Percentiles rank a stretch among this genome's conserved stretches.
Evolutionary conservation across 1,140 invertebrate species (phyloP).

Genomic region (Drosophila navojoa): DNA sequence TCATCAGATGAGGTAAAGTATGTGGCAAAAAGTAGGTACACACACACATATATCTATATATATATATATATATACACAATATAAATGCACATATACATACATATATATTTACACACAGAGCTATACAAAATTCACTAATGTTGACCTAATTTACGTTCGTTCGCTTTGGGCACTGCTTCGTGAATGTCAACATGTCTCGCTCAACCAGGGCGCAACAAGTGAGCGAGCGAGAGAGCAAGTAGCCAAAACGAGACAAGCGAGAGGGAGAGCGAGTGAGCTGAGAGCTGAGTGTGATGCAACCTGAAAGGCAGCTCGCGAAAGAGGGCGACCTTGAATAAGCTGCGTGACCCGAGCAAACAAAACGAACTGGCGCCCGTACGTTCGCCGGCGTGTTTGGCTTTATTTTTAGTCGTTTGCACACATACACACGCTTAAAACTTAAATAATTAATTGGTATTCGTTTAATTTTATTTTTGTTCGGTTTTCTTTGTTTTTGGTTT

Average conservation of each 20-base stretch:
- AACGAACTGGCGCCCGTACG: constrained; percentile 25
- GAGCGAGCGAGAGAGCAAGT: constrained; percentile 6
- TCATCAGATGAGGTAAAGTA: constrained; percentile 59
- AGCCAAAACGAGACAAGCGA: neutral
- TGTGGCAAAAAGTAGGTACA: constrained; percentile 56
- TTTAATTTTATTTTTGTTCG: constrained; percentile 12
- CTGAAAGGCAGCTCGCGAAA: constrained; percentile 52
- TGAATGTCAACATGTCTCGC: constrained; percentile 73
- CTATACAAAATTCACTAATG: constrained; percentile 64
- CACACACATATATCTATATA: constrained; percentile 30
- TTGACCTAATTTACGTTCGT: constrained; percentile 69
- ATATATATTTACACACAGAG: constrained; percentile 33
- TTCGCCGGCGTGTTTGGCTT: constrained; percentile 44
- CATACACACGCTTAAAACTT: neutral
- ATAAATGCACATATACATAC: constrained; percentile 34
- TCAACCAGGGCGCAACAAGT: constrained; percentile 44
- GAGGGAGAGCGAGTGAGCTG: constrained; percentile 44
- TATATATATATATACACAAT: no score
- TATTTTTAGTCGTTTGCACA: constrained; percentile 60
- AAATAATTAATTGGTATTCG: constrained; percentile 53
- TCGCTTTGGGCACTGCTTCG: constrained; percentile 61
- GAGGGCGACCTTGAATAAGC: constrained; percentile 75
- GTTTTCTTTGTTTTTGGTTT: constrained; percentile 49
- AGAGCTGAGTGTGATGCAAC: constrained; percentile 65
- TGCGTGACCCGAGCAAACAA: constrained; percentile 58